These are phyloP conservation scores for Okapia johnstoni DNA, from an alignment of 2,113 vertebrate genomes.

Conservation along the genomic window DNA sequence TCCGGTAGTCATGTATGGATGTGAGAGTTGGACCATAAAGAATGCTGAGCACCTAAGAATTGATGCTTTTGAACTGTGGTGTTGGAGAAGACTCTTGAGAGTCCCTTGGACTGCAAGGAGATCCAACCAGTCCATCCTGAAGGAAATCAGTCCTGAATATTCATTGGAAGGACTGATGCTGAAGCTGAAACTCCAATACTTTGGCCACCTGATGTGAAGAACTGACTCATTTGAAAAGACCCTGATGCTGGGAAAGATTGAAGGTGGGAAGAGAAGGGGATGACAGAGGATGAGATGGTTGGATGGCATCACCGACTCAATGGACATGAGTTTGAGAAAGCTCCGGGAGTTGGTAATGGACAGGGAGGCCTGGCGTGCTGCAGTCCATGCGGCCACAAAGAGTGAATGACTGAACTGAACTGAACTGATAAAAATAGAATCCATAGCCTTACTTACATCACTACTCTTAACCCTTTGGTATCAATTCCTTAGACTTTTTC, in stretches of 20 bases:
- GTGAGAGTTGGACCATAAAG: not conserved
- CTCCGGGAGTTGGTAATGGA: not conserved
- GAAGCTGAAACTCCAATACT: not conserved
- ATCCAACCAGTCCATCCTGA: not conserved
- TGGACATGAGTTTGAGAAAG: not conserved
- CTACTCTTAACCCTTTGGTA: not conserved
- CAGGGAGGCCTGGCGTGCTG: not conserved
- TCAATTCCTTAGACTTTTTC: not conserved
- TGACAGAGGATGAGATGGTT: not conserved
- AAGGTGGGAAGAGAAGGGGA: not conserved
- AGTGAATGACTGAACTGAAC: not conserved
- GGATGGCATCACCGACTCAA: not conserved
- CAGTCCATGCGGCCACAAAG: not conserved
- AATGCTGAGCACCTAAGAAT: not conserved
- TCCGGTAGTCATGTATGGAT: not conserved
- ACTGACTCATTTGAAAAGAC: not conserved
- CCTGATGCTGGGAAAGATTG: not conserved
- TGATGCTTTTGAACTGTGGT: not conserved
- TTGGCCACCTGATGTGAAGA: not conserved
- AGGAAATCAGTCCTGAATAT: not conserved
- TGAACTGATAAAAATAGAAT: not conserved
- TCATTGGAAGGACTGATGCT: not conserved
- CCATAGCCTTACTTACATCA: not conserved
- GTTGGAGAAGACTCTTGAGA: not conserved
- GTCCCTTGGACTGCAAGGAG: not conserved